A percentile compares a stretch with the other conserved stretches of the same genome.
Evolutionary conservation across 2,888 invertebrate genomes (phyloP).

Genomic region (Pelosia muscerda): DNA sequence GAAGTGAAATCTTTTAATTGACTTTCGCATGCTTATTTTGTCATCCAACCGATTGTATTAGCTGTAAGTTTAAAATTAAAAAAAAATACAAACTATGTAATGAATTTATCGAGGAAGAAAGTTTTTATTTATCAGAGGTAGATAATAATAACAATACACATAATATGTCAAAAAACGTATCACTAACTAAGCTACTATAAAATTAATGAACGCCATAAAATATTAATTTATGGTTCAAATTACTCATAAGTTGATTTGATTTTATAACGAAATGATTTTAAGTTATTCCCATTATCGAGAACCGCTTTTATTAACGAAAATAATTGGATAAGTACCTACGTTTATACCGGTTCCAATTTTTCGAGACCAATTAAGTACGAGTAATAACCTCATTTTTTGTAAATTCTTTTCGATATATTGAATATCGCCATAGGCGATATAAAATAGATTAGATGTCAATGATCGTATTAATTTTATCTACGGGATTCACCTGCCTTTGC

Average conservation of each 20-base stretch:
- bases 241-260: background rate
- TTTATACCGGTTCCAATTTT: too few species aligned
- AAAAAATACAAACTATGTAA: too few species aligned
- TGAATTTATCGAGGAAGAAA: too few species aligned
- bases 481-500: conserved; percentile 14
- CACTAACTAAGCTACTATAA: background rate
- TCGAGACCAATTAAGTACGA: too few species aligned
- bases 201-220: background rate
- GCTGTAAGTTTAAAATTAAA: too few species aligned
- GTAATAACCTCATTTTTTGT: background rate
- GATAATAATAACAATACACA: conserved; percentile 14
- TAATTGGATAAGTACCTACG: background rate
- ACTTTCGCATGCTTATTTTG: too few species aligned
- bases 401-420: background rate
- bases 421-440: too few species aligned
- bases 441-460: background rate
- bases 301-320: background rate
- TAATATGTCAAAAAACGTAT: too few species aligned
- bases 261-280: background rate
- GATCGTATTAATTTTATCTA: background rate
- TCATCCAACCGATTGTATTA: too few species aligned
- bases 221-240: background rate
- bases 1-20: too few species aligned
- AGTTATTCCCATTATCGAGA: background rate
- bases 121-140: conserved; percentile 5